These are phyloP conservation scores for Eunapius fragilis DNA, from an alignment of 37 sponge, comb jelly and placozoan genomes.

Conservation along the genomic window DNA sequence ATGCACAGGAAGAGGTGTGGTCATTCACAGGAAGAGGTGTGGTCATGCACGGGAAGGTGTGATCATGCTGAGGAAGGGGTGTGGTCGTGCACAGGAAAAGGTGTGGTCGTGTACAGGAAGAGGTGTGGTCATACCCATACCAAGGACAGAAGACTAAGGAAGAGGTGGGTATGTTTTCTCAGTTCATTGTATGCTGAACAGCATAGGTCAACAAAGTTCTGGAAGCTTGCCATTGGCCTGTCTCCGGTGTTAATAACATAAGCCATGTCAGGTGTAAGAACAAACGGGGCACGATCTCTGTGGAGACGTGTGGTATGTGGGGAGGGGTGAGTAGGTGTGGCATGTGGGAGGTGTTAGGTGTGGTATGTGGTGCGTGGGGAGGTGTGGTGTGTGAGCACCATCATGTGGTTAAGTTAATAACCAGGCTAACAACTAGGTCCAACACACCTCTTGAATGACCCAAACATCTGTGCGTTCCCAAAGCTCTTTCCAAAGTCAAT, in stretches of 20 bases:
- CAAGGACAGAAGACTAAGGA: conserved; percentile 80
- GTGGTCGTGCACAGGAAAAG: too few relatives aligned
- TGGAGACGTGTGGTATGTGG: too few relatives aligned
- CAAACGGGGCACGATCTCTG: conserved; percentile 91
- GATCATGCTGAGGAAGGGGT: too few relatives aligned
- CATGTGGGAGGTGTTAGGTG: neutral
- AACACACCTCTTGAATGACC: conserved; percentile 74
- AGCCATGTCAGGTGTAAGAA: conserved; percentile 95
- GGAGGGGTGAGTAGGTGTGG: neutral
- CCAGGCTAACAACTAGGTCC: neutral
- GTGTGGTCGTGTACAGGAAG: too few relatives aligned
- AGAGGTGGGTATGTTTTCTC: conserved; percentile 67
- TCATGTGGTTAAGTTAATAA: neutral
- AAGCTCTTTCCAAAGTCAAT: conserved; percentile 92
- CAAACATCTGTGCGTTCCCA: conserved; percentile 95
- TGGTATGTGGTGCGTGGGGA: neutral
- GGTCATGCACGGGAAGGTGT: too few relatives aligned
- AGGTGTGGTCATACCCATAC: conserved; percentile 28
- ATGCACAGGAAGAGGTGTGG: too few relatives aligned
- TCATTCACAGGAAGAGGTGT: too few relatives aligned
- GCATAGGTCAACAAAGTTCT: conserved; percentile 85
- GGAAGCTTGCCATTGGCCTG: conserved; percentile 70
- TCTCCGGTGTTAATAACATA: conserved; percentile 92
- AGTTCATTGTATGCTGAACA: conserved; percentile 88
- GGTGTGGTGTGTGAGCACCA: neutral